phyloP scores from a whole-genome alignment of 2,888 invertebrate genomes.

The Pachliopta kotzebuea region DNA sequence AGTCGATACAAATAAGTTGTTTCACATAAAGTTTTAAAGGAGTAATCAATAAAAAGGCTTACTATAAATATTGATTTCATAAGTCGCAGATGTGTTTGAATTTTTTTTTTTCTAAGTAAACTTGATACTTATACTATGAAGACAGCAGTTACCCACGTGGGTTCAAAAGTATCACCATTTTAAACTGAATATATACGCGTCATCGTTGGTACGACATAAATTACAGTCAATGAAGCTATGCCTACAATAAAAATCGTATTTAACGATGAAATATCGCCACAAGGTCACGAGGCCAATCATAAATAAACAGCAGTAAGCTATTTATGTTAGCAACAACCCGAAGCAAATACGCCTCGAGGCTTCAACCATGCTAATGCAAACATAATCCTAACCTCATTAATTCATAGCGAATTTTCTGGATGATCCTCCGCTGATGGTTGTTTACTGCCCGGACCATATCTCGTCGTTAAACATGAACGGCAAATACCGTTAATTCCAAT shows the following conservation, averaged over 20 bases:
- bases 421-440: conserved; percentile 29
- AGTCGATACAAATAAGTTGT: no score
- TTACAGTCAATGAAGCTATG: no score
- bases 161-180: no score
- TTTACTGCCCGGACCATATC: conserved; percentile 28
- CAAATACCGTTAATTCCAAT: conserved; percentile 30
- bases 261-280: not conserved
- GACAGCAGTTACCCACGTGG: no score
- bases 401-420: conserved; percentile 30
- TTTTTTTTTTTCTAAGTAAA: no score
- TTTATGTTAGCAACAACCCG: conserved; percentile 24
- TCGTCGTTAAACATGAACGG: conserved; percentile 29
- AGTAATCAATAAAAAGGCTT: no score
- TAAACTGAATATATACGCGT: no score
- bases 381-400: conserved; percentile 31
- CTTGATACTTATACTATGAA: no score
- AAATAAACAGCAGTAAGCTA: conserved; percentile 26
- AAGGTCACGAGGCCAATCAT: conserved; percentile 14
- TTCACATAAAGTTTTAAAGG: no score
- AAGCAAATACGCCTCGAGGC: conserved; percentile 20
- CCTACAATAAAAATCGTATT: not conserved
- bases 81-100: no score
- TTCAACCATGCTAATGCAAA: conserved; percentile 22
- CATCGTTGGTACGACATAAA: no score
- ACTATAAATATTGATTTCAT: no score